Evolutionary conservation across 1,140 invertebrate species (phyloP).

Genomic region (Heliconius eleuchia): DNA sequence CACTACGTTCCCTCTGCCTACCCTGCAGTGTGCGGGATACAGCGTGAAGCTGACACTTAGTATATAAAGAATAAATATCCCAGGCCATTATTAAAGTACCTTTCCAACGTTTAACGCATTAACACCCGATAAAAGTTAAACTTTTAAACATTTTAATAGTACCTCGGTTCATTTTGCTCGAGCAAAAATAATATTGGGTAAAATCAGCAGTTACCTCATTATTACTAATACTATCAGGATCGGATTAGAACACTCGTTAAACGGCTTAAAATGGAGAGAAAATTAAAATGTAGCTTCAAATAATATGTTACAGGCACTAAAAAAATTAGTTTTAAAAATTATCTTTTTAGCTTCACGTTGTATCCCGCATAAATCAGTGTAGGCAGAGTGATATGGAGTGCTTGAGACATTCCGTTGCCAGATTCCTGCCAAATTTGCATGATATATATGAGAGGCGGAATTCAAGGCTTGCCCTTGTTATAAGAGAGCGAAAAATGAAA

Average conservation of each 20-base stretch:
- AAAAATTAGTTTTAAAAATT: neutral
- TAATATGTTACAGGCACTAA: neutral
- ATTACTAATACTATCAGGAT: conserved; percentile 5
- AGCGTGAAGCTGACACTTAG: no score
- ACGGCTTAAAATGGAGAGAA: conserved; percentile 10
- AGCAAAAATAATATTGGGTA: conserved; percentile 3
- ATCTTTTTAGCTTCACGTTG: neutral
- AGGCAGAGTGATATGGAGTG: no score
- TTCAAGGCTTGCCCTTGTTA: no score
- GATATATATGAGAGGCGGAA: no score
- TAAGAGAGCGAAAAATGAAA: no score
- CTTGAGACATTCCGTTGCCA: no score
- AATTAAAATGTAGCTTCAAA: conserved; percentile 8
- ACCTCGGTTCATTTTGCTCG: neutral
- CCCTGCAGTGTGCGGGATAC: no score
- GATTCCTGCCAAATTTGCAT: no score
- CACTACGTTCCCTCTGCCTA: no score
- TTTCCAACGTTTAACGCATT: neutral
- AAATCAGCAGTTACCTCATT: conserved; percentile 9
- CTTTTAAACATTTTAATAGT: neutral
- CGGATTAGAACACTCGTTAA: conserved; percentile 13
- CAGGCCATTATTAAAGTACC: neutral
- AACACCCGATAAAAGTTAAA: conserved; percentile 6
- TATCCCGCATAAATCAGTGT: no score
- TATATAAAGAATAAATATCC: neutral